phyloP scores from a whole-genome alignment of 1,140 invertebrate genomes.

The Physella acuta region DNA sequence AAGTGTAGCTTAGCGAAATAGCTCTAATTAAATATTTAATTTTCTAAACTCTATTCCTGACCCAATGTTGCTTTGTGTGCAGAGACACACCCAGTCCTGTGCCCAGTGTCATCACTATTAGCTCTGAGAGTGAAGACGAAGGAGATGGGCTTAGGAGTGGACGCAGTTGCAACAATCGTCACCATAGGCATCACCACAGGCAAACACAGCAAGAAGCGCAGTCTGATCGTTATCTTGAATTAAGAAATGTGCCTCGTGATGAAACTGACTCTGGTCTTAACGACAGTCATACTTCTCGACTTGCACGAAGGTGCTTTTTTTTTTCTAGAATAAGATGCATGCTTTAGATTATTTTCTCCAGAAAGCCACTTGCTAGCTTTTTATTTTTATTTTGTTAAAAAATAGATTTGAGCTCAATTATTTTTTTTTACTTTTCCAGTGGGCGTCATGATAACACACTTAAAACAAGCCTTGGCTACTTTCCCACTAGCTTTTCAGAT shows the following conservation, averaged over 20 bases:
- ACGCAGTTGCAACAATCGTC: conserved; percentile 7
- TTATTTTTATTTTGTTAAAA: too few species aligned
- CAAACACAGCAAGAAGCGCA: neutral
- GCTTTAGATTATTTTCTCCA: too few species aligned
- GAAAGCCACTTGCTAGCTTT: too few species aligned
- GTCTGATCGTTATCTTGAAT: conserved; percentile 12
- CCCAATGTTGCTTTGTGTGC: conserved; percentile 63
- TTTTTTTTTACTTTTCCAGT: neutral
- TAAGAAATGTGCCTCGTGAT: conserved; percentile 8
- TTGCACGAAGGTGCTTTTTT: neutral
- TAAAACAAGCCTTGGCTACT: conserved; percentile 10
- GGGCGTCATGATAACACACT: conserved; percentile 1
- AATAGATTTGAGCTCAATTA: too few species aligned
- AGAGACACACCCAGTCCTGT: conserved; percentile 82
- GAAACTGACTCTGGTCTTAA: neutral
- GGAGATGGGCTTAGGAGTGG: conserved; percentile 33
- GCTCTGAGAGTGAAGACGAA: conserved; percentile 89
- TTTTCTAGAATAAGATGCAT: too few species aligned
- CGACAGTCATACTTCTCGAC: neutral
- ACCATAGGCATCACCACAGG: conserved; percentile 11
- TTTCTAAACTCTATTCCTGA: too few species aligned
- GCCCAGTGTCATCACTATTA: conserved; percentile 95
- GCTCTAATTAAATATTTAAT: too few species aligned
- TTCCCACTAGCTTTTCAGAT: conserved; percentile 24
- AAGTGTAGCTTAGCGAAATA: too few species aligned